Evolutionary conservation across 1,140 invertebrate species (phyloP), one percentile per base, ranked within the genome.

Genomic region (Phortica variegata): DNA sequence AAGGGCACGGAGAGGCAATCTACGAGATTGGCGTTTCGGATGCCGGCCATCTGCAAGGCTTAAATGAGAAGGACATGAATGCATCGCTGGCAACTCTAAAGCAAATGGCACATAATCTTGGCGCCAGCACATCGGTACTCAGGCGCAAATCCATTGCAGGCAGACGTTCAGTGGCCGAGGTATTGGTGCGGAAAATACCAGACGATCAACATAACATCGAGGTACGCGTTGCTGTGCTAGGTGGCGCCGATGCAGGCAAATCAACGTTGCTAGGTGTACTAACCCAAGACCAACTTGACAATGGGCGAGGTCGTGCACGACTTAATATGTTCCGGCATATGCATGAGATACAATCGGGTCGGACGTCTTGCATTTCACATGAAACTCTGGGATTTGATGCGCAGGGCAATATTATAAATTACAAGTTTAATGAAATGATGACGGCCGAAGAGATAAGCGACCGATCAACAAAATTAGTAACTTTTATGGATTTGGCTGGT

Each of bases 1-100:
- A 93, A 65, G 91, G 91, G 10, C 87, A 90, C 44, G 95, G 95
- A 5, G 91, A 95, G 76, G 94, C 94, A 1, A 92, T 98, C 56
- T 98, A 98, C 79, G 92, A 96, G 79, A 91, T 97, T 40, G 94
- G 95, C 0, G 95, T 98, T 0, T 90, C 93, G 49, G 95, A 98
- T 77, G 93, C 89, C 76, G 95, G 95, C 1, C 81, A 86, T 19
- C 76, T 97, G 52, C 83, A 88, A 9, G 94, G 95, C 7, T 79
- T 97, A 5, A 83, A 84, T 9, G 82, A 84, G 43, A 78, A 84
- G 10, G 92, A 95, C 42, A 87, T 97, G 82, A 82, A 84, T 21
- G 86, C 86, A 4, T 95, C 91, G 19, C 77, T 97, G 37, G 80
- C 84, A 38, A 93, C 93, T 1, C 78, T 97, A 13, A 79, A 87